Percentiles rank a stretch among this genome's conserved stretches.
phyloP scores from a whole-genome alignment of 2,113 vertebrate species.

The Syrmaticus mikado region DNA sequence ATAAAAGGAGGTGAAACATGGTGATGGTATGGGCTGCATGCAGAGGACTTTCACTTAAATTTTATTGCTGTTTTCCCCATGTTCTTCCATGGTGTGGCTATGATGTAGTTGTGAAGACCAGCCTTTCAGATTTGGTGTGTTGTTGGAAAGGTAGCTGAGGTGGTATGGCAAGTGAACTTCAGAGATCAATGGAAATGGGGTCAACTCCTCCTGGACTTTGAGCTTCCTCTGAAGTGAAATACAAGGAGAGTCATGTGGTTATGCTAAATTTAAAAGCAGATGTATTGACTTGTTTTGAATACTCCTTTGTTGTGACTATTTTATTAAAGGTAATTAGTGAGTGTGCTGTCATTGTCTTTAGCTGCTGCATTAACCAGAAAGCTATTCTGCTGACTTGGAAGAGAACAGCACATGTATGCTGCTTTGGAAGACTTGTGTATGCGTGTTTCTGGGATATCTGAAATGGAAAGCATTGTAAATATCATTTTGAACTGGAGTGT shows the following conservation, averaged over 20 bases:
- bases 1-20: background rate
- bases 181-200: background rate
- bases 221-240: background rate
- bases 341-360: background rate
- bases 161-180: background rate
- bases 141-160: background rate
- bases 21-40: background rate
- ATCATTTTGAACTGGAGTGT: background rate
- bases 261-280: background rate
- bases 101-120: background rate
- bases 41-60: background rate
- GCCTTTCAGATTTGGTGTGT: background rate
- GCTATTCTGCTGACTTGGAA: background rate
- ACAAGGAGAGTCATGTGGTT: background rate
- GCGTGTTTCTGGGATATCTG: background rate
- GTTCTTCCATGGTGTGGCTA: background rate
- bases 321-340: background rate
- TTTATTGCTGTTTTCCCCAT: background rate
- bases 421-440: background rate
- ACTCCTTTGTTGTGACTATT: background rate
- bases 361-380: background rate
- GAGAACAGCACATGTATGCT: background rate
- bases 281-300: background rate
- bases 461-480: background rate
- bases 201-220: background rate